Evolutionary conservation across 35 echinoderm and acorn worm genomes (phyloP).

Genomic region (Stichopus chloronotus): DNA sequence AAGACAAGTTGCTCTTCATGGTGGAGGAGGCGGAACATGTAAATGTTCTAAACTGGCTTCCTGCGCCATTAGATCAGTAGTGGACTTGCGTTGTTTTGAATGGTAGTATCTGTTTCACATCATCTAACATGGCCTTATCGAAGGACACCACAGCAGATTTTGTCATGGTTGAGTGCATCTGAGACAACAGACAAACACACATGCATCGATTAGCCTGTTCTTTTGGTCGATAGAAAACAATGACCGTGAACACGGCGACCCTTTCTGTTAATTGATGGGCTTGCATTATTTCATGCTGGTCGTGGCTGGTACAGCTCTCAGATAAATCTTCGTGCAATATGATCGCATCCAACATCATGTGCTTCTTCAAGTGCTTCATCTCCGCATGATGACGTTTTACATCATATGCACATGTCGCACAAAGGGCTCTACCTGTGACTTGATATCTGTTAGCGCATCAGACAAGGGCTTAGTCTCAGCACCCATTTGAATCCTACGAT

Average conservation of each 20-base stretch:
- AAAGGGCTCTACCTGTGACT: neutral
- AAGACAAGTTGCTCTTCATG: conserved; percentile 16
- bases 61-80: conserved; percentile 48
- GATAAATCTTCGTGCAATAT: too few species aligned
- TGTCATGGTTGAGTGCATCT: neutral
- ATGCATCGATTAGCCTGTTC: too few species aligned
- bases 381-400: neutral
- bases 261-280: too few species aligned
- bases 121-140: neutral
- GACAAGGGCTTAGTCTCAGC: neutral
- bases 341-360: too few species aligned
- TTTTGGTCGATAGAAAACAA: too few species aligned
- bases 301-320: too few species aligned
- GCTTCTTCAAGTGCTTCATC: too few species aligned
- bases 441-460: neutral
- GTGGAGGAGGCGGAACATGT: neutral
- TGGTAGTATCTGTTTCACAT: conserved; percentile 5
- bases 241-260: too few species aligned
- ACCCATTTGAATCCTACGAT: neutral
- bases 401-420: neutral
- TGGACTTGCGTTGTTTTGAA: neutral
- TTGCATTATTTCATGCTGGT: too few species aligned
- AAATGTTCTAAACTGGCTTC: conserved; percentile 37
- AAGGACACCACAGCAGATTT: neutral
- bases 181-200: neutral